Percentiles rank a stretch among this genome's conserved stretches.
phyloP scores from a whole-genome alignment of 2,113 vertebrate species.

The Nestor notabilis region DNA sequence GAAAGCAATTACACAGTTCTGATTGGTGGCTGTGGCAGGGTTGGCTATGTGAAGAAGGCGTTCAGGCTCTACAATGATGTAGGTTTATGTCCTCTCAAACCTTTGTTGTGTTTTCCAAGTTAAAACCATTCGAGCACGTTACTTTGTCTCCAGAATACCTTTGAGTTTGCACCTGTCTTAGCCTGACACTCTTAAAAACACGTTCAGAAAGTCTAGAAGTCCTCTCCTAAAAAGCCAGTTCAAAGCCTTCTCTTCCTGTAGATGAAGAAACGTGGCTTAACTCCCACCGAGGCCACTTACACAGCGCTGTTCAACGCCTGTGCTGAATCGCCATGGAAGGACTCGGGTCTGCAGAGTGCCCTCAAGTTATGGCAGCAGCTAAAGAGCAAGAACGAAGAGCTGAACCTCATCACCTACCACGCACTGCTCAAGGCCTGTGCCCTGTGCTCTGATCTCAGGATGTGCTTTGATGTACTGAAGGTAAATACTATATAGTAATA shows the following conservation, averaged over 20 bases:
- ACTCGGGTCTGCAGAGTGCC: constrained; percentile 83
- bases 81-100: neutral
- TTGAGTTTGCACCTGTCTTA: neutral
- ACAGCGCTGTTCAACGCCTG: constrained; percentile 95
- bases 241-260: constrained; percentile 18
- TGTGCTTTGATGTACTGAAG: constrained; percentile 86
- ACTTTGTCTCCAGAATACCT: neutral
- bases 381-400: constrained; percentile 72
- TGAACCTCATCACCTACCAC: constrained; percentile 86
- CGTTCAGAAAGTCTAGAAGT: neutral
- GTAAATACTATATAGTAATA: constrained; percentile 60
- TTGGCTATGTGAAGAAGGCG: constrained; percentile 88
- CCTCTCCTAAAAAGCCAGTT: neutral
- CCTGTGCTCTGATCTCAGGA: constrained; percentile 82
- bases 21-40: constrained; percentile 91
- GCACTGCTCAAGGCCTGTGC: constrained; percentile 89
- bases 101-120: neutral
- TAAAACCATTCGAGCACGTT: neutral
- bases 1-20: constrained; percentile 91
- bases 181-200: neutral
- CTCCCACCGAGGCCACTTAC: constrained; percentile 85
- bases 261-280: constrained; percentile 93
- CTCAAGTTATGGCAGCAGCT: constrained; percentile 87
- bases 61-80: constrained; percentile 93
- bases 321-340: constrained; percentile 84